Conservation (phyloP, 2,888 invertebrate species). For the Rotaria macrura region DNA sequence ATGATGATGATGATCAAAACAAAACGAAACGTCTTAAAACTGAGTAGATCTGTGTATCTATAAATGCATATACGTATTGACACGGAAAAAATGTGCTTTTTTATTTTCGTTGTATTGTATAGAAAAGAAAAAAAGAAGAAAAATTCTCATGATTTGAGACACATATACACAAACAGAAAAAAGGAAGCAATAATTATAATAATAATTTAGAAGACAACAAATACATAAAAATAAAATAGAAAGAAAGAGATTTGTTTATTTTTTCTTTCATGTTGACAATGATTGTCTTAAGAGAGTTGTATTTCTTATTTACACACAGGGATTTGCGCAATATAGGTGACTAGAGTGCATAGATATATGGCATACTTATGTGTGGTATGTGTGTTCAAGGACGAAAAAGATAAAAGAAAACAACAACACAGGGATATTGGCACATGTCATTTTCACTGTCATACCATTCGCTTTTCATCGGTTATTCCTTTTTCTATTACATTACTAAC, state of each 20-base stretch:
- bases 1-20: too few relatives aligned
- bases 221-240: constrained; percentile 8
- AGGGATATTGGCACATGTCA: not conserved
- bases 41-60: not conserved
- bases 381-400: not conserved
- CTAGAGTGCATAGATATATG: constrained; percentile 12
- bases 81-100: not conserved
- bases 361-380: not conserved
- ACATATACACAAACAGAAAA: not conserved
- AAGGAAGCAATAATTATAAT: not conserved
- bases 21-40: not conserved
- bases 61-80: too few relatives aligned
- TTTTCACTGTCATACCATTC: constrained; percentile 12
- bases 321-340: not conserved
- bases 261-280: not conserved
- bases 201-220: constrained; percentile 3
- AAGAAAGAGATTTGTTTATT: not conserved
- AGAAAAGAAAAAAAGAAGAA: not conserved
- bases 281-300: not conserved
- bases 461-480: not conserved
- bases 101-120: constrained; percentile 5
- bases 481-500: not conserved
- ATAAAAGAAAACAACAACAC: not conserved
- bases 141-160: not conserved
- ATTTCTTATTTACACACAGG: not conserved